phyloP scores from a whole-genome alignment of 2,888 invertebrate species.

The Hemithea aestivaria region DNA sequence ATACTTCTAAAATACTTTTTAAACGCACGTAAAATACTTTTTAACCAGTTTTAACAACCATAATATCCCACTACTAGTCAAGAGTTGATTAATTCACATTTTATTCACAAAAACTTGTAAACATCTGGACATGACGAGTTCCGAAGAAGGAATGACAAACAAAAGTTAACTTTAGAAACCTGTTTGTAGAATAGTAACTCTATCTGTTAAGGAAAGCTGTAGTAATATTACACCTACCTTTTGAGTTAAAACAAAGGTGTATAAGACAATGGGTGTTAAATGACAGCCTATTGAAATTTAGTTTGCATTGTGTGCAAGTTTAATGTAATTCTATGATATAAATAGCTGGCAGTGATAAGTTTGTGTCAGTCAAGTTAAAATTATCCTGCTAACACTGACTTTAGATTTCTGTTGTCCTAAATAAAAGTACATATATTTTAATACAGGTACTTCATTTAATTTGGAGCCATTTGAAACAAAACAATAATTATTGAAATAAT shows the following conservation, averaged over 20 bases:
- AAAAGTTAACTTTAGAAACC: slow-evolving; percentile 46
- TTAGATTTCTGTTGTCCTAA: too few species aligned
- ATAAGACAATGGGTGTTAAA: slow-evolving; percentile 38
- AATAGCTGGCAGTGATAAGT: slow-evolving; percentile 32
- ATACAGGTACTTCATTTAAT: too few species aligned
- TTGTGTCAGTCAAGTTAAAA: slow-evolving; percentile 20
- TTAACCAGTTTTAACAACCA: too few species aligned
- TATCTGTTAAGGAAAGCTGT: too few species aligned
- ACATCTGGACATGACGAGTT: slow-evolving; percentile 26
- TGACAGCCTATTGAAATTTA: too few species aligned
- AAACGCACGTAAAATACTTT: too few species aligned
- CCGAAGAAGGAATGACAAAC: slow-evolving; percentile 37
- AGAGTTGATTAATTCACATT: slow-evolving; percentile 29
- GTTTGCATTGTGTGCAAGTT: background rate
- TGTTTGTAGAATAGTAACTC: slow-evolving; percentile 36
- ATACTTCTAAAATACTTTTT: too few species aligned
- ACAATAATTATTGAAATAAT: too few species aligned
- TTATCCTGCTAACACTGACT: background rate
- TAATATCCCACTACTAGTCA: too few species aligned
- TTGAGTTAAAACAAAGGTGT: slow-evolving; percentile 34
- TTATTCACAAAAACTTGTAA: slow-evolving; percentile 25
- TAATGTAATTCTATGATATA: slow-evolving; percentile 26
- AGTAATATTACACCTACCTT: slow-evolving; percentile 43
- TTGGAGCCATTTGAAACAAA: too few species aligned
- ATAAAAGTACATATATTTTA: too few species aligned